phyloP scores from a whole-genome alignment of 1,140 invertebrate species.

The Thaumetopoea pityocampa region DNA sequence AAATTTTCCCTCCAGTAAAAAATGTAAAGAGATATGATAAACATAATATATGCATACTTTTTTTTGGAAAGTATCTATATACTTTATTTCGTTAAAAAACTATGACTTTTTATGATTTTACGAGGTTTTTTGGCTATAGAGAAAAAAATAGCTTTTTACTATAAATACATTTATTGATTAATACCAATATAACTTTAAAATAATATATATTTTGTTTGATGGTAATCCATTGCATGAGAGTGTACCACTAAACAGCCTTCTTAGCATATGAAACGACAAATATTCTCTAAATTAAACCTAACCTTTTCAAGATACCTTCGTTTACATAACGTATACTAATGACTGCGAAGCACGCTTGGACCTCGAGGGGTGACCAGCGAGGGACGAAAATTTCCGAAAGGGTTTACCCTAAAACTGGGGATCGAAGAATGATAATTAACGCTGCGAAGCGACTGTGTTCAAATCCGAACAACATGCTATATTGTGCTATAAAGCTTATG shows the following conservation, averaged over 20 bases:
- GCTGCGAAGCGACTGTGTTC: conserved; percentile 60
- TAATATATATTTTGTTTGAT: conserved; percentile 11
- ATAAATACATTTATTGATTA: too few relatives aligned
- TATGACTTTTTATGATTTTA: too few relatives aligned
- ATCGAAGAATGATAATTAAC: conserved; percentile 68
- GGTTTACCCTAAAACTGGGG: conserved; percentile 66
- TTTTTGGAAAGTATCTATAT: too few relatives aligned
- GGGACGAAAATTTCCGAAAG: conserved; percentile 71
- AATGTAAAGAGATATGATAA: too few relatives aligned
- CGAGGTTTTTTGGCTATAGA: too few relatives aligned
- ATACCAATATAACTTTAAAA: too few relatives aligned
- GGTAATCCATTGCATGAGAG: conserved; percentile 1
- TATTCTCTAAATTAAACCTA: conserved; percentile 41
- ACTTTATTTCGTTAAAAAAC: too few relatives aligned
- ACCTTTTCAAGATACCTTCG: conserved; percentile 52
- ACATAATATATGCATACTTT: too few relatives aligned
- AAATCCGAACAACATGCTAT: conserved; percentile 19
- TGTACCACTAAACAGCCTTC: conserved; percentile 4
- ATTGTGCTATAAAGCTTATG: conserved; percentile 18
- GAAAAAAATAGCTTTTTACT: too few relatives aligned
- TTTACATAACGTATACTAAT: conserved; percentile 61
- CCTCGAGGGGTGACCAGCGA: conserved; percentile 63
- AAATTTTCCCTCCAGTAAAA: too few relatives aligned
- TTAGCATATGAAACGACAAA: conserved; percentile 21
- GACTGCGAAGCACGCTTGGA: conserved; percentile 61